Base-by-base conservation (phyloP, 2,113 vertebrate genomes). In the Pampusana beccarii region DNA sequence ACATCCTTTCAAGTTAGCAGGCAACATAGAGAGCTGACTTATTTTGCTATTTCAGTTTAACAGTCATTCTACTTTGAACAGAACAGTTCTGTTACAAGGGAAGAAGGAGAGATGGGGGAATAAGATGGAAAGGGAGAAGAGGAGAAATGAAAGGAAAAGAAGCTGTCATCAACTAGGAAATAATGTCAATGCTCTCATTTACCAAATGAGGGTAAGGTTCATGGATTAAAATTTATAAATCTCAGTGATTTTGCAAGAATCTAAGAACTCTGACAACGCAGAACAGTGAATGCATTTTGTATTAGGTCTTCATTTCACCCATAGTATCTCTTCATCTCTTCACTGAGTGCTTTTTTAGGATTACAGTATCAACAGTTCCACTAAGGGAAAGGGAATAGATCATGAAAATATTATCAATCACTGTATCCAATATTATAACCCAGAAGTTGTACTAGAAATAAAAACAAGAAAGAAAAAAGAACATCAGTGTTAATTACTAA, bases 41-140 rank as follows among this genome's bases (percentile, higher is more conserved):
- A 83, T 80, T 92, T 95, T 84, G 74, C 80, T 92, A 72, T 51
- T 96, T 89, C 95, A 95, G 93, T 91, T 75, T 91, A 96, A 88
- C 51, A 73, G 51, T 54, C 88, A 86, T 78, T 85, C 33, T 44
- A 69, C 33, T 50, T 70, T 23, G 53, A 93, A 93, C 62, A 88
- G 57, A 79, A 38, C 34, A 95, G 54, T 48, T 84, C 36, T 83
- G 71, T 66, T 92, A 69, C 16, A 36, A 74, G 48, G 12, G 58
- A 56, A 21, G 21, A 40, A 71, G 29, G 17, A 50, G 60, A 67
- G 5, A 64, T 40, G 26, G 38, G 24, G 16, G 33, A 36, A 38
- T 29, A 64, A 48, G 58, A 72, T 46, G 28, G 33, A 75, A 92
- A 60, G 46, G n/a, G 88, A n/a, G 38, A 87, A 90, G 40, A 66